These are phyloP conservation scores for Adelges cooleyi DNA, from an alignment of 1,140 invertebrate species.

Conservation along the genomic window DNA sequence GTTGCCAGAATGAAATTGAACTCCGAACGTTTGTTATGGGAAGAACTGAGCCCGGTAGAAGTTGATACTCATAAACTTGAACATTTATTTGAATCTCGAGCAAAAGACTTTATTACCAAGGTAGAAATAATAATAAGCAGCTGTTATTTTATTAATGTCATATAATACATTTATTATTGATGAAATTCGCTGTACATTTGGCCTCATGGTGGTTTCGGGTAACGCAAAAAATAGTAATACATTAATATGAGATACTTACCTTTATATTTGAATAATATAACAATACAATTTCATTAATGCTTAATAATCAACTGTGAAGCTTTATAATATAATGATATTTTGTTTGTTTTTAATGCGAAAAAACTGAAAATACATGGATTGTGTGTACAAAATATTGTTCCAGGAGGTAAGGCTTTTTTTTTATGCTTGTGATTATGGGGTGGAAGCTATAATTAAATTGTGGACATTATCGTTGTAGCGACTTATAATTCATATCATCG, in stretches of 20 bases:
- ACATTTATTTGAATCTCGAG: conserved; percentile 91
- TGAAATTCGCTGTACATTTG: conserved; percentile 9
- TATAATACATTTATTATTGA: not conserved
- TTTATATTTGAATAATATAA: not conserved
- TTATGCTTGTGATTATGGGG: conserved; percentile 13
- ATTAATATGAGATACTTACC: too few species aligned
- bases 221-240: conserved; percentile 10
- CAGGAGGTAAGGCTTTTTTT: conserved; percentile 20
- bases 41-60: conserved; percentile 68
- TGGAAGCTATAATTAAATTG: conserved; percentile 17
- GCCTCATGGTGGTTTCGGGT: conserved; percentile 17
- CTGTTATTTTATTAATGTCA: not conserved
- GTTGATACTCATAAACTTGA: conserved; percentile 90
- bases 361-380: conserved; percentile 17
- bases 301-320: conserved; percentile 6
- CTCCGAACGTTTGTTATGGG: conserved; percentile 76
- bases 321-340: conserved; percentile 26
- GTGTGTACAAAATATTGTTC: conserved; percentile 5
- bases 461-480: conserved; percentile 32
- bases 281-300: conserved; percentile 6
- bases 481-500: conserved; percentile 33
- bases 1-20: conserved; percentile 56
- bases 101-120: conserved; percentile 91
- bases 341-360: conserved; percentile 29
- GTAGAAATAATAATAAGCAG: conserved; percentile 41